Base-by-base conservation (phyloP, 2,797 vertebrate genomes). In the Mormyrus hasselquistii region DNA sequence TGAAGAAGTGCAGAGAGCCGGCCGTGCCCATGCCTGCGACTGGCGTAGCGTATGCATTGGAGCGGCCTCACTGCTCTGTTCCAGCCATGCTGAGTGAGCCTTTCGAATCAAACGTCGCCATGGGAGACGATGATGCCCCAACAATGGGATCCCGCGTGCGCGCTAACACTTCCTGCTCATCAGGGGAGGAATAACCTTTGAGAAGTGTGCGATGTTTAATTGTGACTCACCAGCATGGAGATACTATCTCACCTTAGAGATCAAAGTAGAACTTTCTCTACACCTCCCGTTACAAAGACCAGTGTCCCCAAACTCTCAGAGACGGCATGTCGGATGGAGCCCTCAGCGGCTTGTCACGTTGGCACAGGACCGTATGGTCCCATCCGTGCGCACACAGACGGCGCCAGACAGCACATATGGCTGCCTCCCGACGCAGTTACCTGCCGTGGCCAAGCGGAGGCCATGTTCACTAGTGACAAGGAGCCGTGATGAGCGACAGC, bases 371-470 rank as follows among this genome's bases (percentile, higher is more conserved):
- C 53, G 76, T 84, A 65, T 88, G 86, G 7, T 19, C 47, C 14
- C 8, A n/a, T 85, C 52, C 19, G 76, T 19, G 12, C 34, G 25
- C 44, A 47, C 22, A 29, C 52, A 47, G 49, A 19, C 85, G 25
- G n/a, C 19, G 86, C 52, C 89, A 87, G 73, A 69, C 69, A 8
- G 65, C 52, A 34, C 86, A 89, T 87, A 82, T 89, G 86, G 86
- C 34, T 29, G 76, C 38, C 53, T 83, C 73, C 52, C 8, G 49
- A 89, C 69, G 55, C 84, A 44, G 57, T 82, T 82, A 49, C 62
- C 89, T 29, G 41, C 69, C 83, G 85, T 59, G 44, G 69, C 69
- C 69, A 38, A 22, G 86, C 38, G 22, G 53, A 53, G 34, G 52
- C 38, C 9, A 29, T 50, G 86, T 59, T 83, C 57, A 50, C 86